Evolutionary conservation across 2,797 vertebrate species (phyloP), one percentile per base, ranked within the genome.

Genomic region (Ceryle rudis): DNA sequence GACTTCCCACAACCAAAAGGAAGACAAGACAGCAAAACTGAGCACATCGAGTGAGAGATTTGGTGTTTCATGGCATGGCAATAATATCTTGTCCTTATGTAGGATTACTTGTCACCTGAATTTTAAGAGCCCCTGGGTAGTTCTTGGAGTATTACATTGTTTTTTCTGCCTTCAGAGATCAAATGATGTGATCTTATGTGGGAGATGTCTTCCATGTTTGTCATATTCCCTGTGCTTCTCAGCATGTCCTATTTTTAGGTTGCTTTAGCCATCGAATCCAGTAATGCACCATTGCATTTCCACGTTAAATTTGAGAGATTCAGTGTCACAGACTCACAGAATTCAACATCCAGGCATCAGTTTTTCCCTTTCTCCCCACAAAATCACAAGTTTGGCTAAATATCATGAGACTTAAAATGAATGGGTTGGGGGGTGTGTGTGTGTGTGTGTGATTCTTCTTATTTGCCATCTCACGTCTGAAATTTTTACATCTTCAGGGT

Each of bases 381-480:
- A 75, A 72, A 84, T 51, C 23, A 69, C 15, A 14, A 39, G 10
- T 26, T 67, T 79, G 18, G 3, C 5, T 49, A 47, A 83, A 60
- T 60, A 44, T 3, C 4, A 7, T 1, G 11, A 86, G 37, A 17
- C 1, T 64, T 64, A 23, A 57, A 90, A 89, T 7, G 5, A 79
- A 57, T 1, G 1, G 2, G n/a, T n/a, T 74, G 20, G 8, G 7
- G 20, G 22, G 13, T 42, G 41, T 8, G 9, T 4, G 18, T 7
- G 39, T 39, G 14, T 41, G 39, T 41, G 6, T 6, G 2, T 57
- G 8, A 1, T 29, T 67, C 5, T 55, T 61, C 28, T 60, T 65
- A 3, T 41, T 33, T 81, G 10, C 11, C 25, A 29, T 46, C 6
- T 79, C 22, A 19, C 22, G 8, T n/a, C 35, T 74, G 57, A 78